Conservation (phyloP, 2,113 vertebrate genomes). For the Sprattus sprattus region DNA sequence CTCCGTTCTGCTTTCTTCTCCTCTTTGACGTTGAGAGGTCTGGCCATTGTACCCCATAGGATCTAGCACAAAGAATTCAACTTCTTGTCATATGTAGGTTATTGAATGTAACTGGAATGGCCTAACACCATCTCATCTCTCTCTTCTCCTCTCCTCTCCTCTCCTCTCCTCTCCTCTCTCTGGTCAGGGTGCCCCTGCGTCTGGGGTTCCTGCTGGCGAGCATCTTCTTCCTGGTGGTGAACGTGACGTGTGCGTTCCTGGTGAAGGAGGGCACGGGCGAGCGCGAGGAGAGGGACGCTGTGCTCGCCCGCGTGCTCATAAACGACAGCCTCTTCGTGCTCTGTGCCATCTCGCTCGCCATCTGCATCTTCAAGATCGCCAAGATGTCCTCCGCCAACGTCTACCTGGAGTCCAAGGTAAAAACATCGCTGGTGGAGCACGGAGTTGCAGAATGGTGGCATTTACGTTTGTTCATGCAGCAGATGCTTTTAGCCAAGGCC, state of each 20-base stretch:
- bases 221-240: constrained; percentile 88
- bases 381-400: constrained; percentile 97
- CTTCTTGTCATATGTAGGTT: too few relatives aligned
- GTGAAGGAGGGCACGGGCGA: constrained; percentile 76
- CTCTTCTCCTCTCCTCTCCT: not conserved
- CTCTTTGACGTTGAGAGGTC: too few relatives aligned
- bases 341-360: constrained; percentile 86
- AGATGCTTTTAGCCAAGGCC: too few relatives aligned
- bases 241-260: constrained; percentile 87
- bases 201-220: constrained; percentile 83
- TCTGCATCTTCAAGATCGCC: constrained; percentile 90
- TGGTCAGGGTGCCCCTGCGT: constrained; percentile 79
- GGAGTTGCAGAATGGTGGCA: not conserved
- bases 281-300: constrained; percentile 73
- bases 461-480: not conserved
- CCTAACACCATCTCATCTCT: not conserved
- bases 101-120: too few relatives aligned
- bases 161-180: not conserved
- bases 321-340: constrained; percentile 93
- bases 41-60: too few relatives aligned
- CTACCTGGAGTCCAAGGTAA: constrained; percentile 96
- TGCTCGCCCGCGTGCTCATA: constrained; percentile 83
- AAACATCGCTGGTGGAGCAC: not conserved
- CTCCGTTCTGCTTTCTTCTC: not conserved
- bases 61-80: too few relatives aligned